phyloP scores from a whole-genome alignment of 2,797 vertebrate genomes.

The Diglossa cyanea region DNA sequence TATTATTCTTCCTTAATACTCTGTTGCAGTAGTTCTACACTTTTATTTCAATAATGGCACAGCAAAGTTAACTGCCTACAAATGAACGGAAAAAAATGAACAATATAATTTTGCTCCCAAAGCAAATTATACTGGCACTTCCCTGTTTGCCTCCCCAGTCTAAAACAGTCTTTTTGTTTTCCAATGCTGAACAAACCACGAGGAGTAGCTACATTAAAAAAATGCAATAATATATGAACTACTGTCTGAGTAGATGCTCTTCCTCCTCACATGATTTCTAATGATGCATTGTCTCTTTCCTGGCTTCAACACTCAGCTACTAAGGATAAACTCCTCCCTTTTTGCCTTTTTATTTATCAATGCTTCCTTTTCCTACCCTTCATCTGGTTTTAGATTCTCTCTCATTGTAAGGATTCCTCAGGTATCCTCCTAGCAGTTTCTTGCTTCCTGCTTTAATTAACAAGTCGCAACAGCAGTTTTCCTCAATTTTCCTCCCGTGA shows the following conservation, averaged over 20 bases:
- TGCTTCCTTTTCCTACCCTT: neutral
- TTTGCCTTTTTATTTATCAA: neutral
- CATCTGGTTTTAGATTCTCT: neutral
- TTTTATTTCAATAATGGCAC: neutral
- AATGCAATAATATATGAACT: neutral
- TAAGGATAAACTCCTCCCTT: neutral
- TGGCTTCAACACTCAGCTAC: neutral
- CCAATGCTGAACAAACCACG: neutral
- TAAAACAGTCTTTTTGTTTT: neutral
- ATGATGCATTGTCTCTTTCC: neutral
- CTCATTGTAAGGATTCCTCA: neutral
- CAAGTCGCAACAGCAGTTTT: neutral
- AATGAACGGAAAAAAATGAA: slow-evolving; percentile 31
- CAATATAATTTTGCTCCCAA: neutral
- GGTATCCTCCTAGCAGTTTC: neutral
- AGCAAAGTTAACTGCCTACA: slow-evolving; percentile 28
- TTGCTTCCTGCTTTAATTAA: neutral
- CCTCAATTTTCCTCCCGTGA: neutral
- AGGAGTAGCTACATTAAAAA: neutral
- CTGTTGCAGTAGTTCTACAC: slow-evolving; percentile 23
- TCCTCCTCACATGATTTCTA: neutral
- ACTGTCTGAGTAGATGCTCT: neutral
- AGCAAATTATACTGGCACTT: neutral
- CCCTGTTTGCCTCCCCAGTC: neutral
- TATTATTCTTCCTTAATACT: slow-evolving; percentile 36